Conservation (phyloP, 2,888 invertebrate species). For the Melikaiella ostensackeni region DNA sequence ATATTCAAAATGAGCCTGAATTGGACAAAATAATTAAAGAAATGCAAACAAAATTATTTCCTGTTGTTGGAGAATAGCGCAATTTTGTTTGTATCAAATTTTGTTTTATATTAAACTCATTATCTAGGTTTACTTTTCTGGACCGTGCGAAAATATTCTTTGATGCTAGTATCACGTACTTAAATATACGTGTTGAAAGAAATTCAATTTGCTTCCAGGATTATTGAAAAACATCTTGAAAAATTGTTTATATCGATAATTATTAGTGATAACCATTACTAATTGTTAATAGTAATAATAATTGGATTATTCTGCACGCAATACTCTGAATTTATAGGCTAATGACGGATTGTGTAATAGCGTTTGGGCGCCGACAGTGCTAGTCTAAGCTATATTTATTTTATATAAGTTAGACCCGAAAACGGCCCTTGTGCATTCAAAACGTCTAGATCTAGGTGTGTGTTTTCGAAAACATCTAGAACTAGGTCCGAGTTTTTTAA, state of each 20-base stretch:
- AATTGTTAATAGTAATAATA: no score
- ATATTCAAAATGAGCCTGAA: conserved; percentile 2
- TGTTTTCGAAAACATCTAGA: no score
- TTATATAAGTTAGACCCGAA: conserved; percentile 46
- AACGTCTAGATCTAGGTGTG: no score
- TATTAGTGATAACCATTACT: no score
- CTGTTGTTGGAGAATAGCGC: not conserved
- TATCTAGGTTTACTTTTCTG: conserved; percentile 47
- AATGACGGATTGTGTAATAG: conserved; percentile 72
- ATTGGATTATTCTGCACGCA: no score
- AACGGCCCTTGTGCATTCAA: no score
- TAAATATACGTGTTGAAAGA: conserved; percentile 41
- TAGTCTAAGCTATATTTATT: conserved; percentile 77
- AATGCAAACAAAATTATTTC: conserved; percentile 8
- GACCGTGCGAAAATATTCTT: conserved; percentile 61
- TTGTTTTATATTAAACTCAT: not conserved
- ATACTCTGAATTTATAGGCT: no score
- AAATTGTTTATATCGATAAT: no score
- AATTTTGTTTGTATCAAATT: not conserved
- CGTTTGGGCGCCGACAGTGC: conserved; percentile 68
- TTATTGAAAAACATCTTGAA: conserved; percentile 62
- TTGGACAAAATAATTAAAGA: conserved; percentile 15
- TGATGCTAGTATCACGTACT: conserved; percentile 23
- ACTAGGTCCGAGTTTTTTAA: no score
- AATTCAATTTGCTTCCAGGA: conserved; percentile 71